These are phyloP conservation scores for Mimachlamys varia DNA, from an alignment of 2,888 invertebrate species.

Conservation along the genomic window DNA sequence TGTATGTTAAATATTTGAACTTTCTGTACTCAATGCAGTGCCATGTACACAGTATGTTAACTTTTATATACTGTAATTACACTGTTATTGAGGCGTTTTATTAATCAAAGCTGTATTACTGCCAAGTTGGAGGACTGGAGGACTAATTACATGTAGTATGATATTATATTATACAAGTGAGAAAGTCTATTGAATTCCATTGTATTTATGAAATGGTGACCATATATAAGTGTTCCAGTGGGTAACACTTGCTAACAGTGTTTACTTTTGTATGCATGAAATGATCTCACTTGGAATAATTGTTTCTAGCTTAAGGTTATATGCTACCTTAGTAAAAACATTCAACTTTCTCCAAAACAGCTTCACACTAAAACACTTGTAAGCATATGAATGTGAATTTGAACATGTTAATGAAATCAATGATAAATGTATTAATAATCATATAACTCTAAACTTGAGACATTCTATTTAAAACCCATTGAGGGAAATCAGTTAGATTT, in stretches of 20 bases:
- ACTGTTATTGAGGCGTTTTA: too few relatives aligned
- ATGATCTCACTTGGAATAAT: not conserved
- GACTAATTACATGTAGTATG: not conserved
- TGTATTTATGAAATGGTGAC: not conserved
- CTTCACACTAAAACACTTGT: not conserved
- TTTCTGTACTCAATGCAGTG: not conserved
- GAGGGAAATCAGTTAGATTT: too few relatives aligned
- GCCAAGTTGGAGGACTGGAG: not conserved
- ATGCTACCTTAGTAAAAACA: not conserved
- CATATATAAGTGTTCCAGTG: not conserved
- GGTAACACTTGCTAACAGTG: not conserved
- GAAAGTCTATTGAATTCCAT: conserved; percentile 25
- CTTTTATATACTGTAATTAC: not conserved
- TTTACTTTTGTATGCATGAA: not conserved
- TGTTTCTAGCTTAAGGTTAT: not conserved
- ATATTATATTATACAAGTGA: not conserved
- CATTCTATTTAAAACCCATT: too few relatives aligned
- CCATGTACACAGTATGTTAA: not conserved
- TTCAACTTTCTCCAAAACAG: not conserved
- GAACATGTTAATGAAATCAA: too few relatives aligned
- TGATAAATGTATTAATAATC: too few relatives aligned
- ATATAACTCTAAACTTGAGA: too few relatives aligned
- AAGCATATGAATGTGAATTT: not conserved
- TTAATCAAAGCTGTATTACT: not conserved
- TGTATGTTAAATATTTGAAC: not conserved